Evolutionary conservation across 2,113 vertebrate species (phyloP).

Genomic region (Ciconia stormi): DNA sequence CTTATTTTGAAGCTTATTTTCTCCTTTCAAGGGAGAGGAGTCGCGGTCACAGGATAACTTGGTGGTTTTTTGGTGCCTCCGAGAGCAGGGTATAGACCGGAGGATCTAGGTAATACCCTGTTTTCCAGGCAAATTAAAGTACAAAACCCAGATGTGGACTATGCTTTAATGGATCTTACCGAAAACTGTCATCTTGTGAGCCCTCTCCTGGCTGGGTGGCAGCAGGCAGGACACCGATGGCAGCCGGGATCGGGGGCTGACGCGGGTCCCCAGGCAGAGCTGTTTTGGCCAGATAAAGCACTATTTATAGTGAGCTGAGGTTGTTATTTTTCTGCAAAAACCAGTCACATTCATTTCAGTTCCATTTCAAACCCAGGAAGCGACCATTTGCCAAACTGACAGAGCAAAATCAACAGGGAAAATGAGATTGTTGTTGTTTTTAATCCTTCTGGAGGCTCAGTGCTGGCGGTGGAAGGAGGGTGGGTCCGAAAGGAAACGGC

Average conservation of each 20-base stretch:
- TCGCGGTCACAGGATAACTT: background rate
- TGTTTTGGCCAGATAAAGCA: conserved; percentile 43
- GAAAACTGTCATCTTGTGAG: background rate
- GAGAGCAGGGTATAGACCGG: background rate
- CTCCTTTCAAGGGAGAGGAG: background rate
- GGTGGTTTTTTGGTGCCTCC: background rate
- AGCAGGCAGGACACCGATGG: background rate
- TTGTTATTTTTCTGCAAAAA: background rate
- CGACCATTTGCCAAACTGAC: conserved; percentile 35
- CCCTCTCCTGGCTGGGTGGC: background rate
- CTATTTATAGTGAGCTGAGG: background rate
- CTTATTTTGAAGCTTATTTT: background rate
- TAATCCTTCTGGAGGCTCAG: conserved; percentile 36
- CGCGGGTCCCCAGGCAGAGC: background rate
- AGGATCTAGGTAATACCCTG: background rate
- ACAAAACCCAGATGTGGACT: background rate
- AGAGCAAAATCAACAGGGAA: conserved; percentile 38
- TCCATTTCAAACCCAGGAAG: conserved; percentile 65
- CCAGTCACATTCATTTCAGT: background rate
- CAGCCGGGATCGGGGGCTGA: background rate
- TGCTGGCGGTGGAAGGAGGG: conserved; percentile 56
- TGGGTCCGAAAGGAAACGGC: background rate
- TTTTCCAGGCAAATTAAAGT: background rate
- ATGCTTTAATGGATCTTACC: background rate
- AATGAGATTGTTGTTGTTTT: conserved; percentile 61